phyloP scores from a whole-genome alignment of 2,113 vertebrate species.

The Riparia riparia region DNA sequence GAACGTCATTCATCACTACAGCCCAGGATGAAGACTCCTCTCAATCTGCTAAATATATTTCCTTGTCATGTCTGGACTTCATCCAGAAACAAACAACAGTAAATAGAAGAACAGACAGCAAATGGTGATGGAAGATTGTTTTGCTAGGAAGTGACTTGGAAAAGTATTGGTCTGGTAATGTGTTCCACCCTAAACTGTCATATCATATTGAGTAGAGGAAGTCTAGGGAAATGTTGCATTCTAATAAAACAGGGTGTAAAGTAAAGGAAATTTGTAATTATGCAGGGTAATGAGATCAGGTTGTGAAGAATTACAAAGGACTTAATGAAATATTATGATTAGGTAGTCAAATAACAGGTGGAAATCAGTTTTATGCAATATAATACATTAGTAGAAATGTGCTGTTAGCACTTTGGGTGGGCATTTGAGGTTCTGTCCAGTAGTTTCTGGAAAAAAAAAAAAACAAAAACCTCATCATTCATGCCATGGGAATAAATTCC shows the following conservation, averaged over 20 bases:
- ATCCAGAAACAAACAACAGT: neutral
- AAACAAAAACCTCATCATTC: neutral
- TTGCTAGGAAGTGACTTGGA: neutral
- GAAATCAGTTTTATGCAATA: neutral
- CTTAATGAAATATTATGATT: neutral
- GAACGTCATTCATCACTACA: neutral
- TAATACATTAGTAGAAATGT: neutral
- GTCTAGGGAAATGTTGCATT: neutral
- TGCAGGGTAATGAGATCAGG: neutral
- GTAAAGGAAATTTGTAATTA: neutral
- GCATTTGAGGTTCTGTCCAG: neutral
- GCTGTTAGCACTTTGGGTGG: neutral
- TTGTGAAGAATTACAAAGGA: neutral
- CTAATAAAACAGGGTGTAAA: neutral
- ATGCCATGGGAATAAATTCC: neutral
- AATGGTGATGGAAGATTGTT: neutral
- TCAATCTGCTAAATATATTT: neutral
- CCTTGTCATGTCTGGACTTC: neutral
- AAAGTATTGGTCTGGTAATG: neutral
- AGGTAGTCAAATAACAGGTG: neutral
- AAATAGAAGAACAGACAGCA: neutral
- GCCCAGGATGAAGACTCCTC: neutral
- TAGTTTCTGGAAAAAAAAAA: neutral
- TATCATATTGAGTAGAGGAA: neutral
- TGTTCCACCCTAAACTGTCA: neutral